Evolutionary conservation across 2,888 invertebrate species (phyloP).

Genomic region (Drosophila colorata): DNA sequence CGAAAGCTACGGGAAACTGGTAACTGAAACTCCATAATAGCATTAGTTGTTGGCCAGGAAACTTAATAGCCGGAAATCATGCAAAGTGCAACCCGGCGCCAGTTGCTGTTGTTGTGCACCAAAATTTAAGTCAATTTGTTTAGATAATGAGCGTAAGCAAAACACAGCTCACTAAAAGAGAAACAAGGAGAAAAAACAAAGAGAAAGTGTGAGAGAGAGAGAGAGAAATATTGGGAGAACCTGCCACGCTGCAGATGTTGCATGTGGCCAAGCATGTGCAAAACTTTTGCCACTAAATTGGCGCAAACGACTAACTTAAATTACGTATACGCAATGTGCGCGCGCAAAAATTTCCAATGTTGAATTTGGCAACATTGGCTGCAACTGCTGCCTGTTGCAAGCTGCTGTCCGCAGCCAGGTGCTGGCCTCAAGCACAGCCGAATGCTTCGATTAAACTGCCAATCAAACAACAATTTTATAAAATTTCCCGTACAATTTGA

Average conservation of each 20-base stretch:
- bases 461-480: conserved; percentile 25
- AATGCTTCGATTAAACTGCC: conserved; percentile 26
- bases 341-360: conserved; percentile 32
- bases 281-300: conserved; percentile 35
- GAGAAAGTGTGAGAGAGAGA: neutral
- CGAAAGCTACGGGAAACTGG: conserved; percentile 28
- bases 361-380: conserved; percentile 17
- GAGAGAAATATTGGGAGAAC: neutral
- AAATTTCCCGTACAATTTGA: neutral
- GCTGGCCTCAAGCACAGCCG: neutral
- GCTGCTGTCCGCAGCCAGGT: neutral
- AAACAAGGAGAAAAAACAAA: no score
- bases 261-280: conserved; percentile 15
- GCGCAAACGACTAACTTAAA: conserved; percentile 41
- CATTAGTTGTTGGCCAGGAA: conserved; percentile 14
- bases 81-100: conserved; percentile 56
- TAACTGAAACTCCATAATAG: conserved; percentile 33
- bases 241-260: conserved; percentile 23
- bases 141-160: conserved; percentile 57
- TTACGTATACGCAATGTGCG: conserved; percentile 59
- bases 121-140: conserved; percentile 73
- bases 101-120: conserved; percentile 39
- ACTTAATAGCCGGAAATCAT: conserved; percentile 69
- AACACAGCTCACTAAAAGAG: conserved; percentile 1
- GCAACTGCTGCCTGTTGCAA: conserved; percentile 14